These are phyloP conservation scores for Mesodorylaimus sp. DNA, from an alignment of 2,888 invertebrate genomes.

Conservation along the genomic window DNA sequence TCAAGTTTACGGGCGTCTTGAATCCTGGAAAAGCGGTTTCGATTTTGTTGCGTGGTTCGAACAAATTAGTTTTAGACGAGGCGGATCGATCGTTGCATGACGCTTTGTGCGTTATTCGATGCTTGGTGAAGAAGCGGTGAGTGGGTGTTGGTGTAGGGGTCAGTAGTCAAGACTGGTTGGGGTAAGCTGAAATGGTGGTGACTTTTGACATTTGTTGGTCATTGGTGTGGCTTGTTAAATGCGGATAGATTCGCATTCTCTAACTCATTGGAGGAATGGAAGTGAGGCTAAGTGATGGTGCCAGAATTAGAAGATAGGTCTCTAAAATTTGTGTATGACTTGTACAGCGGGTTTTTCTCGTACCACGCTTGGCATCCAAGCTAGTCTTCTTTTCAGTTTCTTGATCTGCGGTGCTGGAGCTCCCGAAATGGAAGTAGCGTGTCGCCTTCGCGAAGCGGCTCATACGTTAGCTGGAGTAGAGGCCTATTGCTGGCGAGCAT, in stretches of 20 bases:
- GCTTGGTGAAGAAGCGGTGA: conserved; percentile 67
- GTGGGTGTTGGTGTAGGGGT: neutral
- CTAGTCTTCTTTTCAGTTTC: no score
- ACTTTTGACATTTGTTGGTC: neutral
- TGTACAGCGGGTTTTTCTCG: neutral
- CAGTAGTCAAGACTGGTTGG: conserved; percentile 12
- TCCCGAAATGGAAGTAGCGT: conserved; percentile 81
- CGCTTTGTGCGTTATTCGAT: conserved; percentile 77
- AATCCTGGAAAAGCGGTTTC: conserved; percentile 75
- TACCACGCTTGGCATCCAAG: neutral
- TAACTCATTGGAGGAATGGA: no score
- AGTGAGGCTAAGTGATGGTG: no score
- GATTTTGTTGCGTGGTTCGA: conserved; percentile 69
- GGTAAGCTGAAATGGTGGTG: conserved; percentile 8
- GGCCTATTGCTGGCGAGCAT: conserved; percentile 83
- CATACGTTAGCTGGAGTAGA: conserved; percentile 71
- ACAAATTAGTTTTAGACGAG: conserved; percentile 68
- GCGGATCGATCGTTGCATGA: conserved; percentile 80
- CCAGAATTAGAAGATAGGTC: no score
- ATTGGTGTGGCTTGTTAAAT: neutral
- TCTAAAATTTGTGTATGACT: neutral
- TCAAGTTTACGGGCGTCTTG: conserved; percentile 72
- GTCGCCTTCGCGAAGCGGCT: conserved; percentile 59
- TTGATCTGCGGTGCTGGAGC: conserved; percentile 90
- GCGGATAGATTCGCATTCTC: neutral